A percentile compares a stretch with the other conserved stretches of the same genome.
These are phyloP conservation scores for Cebus imitator DNA, from an alignment of 2,113 vertebrate species.

Conservation along the genomic window DNA sequence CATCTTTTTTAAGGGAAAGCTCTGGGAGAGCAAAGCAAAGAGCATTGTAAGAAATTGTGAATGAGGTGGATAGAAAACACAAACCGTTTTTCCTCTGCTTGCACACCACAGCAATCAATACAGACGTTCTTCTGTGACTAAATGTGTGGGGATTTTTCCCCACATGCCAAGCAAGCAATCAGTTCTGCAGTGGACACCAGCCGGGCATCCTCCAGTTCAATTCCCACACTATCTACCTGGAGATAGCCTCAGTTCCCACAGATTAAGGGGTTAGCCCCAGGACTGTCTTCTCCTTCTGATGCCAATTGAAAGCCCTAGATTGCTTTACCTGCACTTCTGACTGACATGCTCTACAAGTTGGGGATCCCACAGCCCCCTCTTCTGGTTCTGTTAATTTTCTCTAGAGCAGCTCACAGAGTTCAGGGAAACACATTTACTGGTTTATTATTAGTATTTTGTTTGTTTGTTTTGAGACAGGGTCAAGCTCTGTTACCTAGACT, in stretches of 20 bases:
- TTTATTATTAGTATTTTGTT: neutral
- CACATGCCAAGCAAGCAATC: neutral
- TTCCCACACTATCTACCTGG: neutral
- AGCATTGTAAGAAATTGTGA: neutral
- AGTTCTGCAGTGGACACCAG: neutral
- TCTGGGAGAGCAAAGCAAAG: neutral
- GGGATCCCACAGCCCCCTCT: neutral
- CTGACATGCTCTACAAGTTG: neutral
- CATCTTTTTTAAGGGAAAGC: neutral
- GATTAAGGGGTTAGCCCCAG: neutral
- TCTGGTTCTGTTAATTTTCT: neutral
- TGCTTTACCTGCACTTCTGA: neutral
- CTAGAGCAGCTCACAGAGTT: neutral
- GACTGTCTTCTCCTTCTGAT: neutral
- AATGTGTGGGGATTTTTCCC: neutral
- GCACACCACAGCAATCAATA: neutral
- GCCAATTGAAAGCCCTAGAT: neutral
- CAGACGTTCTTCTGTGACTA: neutral
- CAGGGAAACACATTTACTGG: neutral
- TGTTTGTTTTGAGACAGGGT: too few species aligned
- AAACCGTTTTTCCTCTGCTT: neutral
- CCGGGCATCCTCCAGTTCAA: neutral
- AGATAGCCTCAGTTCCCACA: neutral
- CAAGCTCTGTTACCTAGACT: too few species aligned
- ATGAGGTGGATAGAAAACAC: neutral